Conservation (phyloP, 2,113 vertebrate species). For the Colaptes auratus region DNA sequence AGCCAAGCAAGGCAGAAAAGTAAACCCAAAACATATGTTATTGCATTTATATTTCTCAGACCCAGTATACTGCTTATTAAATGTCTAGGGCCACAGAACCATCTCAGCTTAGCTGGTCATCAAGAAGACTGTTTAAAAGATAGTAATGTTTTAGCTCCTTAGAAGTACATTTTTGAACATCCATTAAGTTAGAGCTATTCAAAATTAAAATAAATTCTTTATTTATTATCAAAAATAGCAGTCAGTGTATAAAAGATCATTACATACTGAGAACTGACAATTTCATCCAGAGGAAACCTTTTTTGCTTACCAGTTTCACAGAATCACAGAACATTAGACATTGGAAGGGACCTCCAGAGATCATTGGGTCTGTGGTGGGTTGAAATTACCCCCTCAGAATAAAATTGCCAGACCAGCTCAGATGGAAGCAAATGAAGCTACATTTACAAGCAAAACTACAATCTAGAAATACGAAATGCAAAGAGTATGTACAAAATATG, state of each 20-base stretch:
- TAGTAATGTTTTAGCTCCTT: rapidly evolving
- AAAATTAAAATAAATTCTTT: not conserved
- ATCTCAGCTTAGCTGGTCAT: not conserved
- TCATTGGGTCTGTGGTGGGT: too few relatives aligned
- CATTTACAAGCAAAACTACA: too few relatives aligned
- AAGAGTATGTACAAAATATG: too few relatives aligned
- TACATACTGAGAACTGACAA: not conserved
- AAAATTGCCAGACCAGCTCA: too few relatives aligned
- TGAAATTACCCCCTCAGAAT: too few relatives aligned
- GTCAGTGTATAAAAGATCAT: not conserved
- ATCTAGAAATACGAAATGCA: too few relatives aligned
- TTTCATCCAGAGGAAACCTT: not conserved
- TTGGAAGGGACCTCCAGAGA: too few relatives aligned
- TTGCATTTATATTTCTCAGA: not conserved
- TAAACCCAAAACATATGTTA: not conserved
- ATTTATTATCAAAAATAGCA: not conserved
- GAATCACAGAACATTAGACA: too few relatives aligned
- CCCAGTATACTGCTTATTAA: not conserved
- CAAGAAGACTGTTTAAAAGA: not conserved
- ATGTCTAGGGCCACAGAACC: not conserved
- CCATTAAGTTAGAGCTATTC: not conserved
- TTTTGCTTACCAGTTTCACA: not conserved
- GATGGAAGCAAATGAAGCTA: too few relatives aligned
- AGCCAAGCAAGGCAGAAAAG: not conserved
- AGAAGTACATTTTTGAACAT: not conserved